A percentile compares a stretch with the other conserved stretches of the same genome.
Conservation (phyloP, 2,797 vertebrate species). For the Chrosomus eos region DNA sequence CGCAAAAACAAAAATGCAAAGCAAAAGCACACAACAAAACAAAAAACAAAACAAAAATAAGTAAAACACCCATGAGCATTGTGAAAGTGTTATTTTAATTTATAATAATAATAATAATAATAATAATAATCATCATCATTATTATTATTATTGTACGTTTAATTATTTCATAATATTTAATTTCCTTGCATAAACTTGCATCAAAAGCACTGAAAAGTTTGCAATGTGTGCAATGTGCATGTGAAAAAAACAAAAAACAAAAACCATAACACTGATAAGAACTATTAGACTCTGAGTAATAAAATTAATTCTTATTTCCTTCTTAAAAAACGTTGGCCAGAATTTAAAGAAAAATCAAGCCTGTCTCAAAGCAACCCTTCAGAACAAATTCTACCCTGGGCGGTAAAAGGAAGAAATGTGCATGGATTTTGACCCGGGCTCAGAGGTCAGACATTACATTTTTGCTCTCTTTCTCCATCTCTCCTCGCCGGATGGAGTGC, state of each 20-base stretch:
- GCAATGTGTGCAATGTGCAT: background rate
- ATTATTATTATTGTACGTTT: no score
- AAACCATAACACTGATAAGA: background rate
- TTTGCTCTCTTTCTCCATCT: constrained; percentile 30
- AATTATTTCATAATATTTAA: background rate
- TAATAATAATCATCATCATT: no score
- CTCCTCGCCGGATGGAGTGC: background rate
- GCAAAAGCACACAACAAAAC: background rate
- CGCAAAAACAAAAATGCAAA: background rate
- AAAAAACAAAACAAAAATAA: background rate
- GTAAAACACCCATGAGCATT: background rate
- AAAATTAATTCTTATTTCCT: background rate
- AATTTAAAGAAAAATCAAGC: constrained; percentile 1
- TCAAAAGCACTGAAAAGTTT: background rate
- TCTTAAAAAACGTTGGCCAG: background rate
- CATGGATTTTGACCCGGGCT: constrained; percentile 31
- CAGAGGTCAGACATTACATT: constrained; percentile 12
- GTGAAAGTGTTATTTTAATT: no score
- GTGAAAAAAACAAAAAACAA: background rate
- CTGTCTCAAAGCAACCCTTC: background rate
- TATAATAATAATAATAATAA: no score
- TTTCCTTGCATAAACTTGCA: no score
- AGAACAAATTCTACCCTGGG: constrained; percentile 19
- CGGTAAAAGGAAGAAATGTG: constrained; percentile 18
- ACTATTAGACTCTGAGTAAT: no score